Base-by-base conservation (phyloP, 2,113 vertebrate genomes). In the Ranitomeya variabilis region DNA sequence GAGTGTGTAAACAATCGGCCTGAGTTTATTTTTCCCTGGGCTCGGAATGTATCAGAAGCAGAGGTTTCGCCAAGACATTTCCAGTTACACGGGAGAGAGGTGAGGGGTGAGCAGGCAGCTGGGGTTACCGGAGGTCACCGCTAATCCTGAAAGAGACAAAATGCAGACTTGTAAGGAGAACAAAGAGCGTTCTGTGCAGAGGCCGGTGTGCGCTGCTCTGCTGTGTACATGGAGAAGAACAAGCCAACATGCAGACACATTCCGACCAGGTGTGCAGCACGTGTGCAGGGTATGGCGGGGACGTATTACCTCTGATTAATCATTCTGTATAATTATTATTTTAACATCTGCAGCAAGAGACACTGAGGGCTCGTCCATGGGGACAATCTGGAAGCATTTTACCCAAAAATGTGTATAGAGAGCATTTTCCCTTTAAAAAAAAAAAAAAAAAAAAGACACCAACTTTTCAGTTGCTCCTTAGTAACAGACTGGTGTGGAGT, bases 1-100 rank as follows among this genome's bases (percentile, higher is more conserved):
- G 60, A 79, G 73, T 45, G 13, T 85, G 87, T 89, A 89, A 89
- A 89, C 87, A 89, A 52, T 85, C 69, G 51, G 60, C 87, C 87
- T 89, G 87, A 89, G 87, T 89, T 89, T 89, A 84, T 89, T 89
- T 87, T 84, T 85, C 82, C 73, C 87, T 85, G 82, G 87, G 81
- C 14, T 79, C 85, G 87, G 87, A 89, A 89, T 89, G 87, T 85
- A 85, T 69, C 26, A 83, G 79, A 83, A 76, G 71, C 74, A 45
- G 73, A 85, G 59, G 81, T 37, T 59, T 73, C 67, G 7, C 80
- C 45, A 78, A 89, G 62, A 37, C 80, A 78, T 78, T 87, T 89
- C 87, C 87, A 89, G 87, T 89, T 89, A 77, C 51, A 89, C 23
- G 71, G 87, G 52, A 83, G 71, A 79, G 81, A 69, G 87, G 69